Conservation (phyloP, 1,140 invertebrate species). For the Aleiodes sp. region DNA sequence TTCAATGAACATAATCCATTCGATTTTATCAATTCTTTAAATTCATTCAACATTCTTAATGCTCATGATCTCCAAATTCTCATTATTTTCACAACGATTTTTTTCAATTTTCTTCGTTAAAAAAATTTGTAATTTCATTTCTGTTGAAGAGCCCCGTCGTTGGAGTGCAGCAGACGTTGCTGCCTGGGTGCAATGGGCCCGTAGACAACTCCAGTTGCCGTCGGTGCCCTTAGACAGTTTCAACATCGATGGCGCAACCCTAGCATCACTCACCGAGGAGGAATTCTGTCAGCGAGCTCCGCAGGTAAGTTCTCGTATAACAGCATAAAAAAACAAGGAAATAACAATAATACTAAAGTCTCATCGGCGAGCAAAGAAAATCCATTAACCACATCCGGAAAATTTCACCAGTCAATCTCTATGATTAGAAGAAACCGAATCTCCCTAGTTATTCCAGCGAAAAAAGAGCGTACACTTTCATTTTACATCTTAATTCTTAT, state of each 20-base stretch:
- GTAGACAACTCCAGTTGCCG: conserved; percentile 78
- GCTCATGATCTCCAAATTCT: too few species aligned
- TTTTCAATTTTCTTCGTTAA: not conserved
- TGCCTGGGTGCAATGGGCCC: conserved; percentile 87
- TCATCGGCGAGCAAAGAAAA: not conserved
- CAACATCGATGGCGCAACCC: conserved; percentile 79
- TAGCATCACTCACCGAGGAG: conserved; percentile 82
- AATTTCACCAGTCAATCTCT: conserved; percentile 2
- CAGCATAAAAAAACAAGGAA: not conserved
- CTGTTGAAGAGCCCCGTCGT: conserved; percentile 79
- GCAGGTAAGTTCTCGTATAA: conserved; percentile 72
- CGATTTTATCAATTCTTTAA: too few species aligned
- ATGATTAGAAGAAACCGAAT: not conserved
- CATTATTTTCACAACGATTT: not conserved
- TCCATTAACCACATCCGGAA: conserved; percentile 2
- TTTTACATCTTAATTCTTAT: not conserved
- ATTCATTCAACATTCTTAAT: too few species aligned
- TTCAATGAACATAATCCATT: too few species aligned
- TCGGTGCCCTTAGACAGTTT: conserved; percentile 78
- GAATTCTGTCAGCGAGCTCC: conserved; percentile 84
- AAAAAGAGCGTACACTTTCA: not conserved
- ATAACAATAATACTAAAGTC: not conserved
- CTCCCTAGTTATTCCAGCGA: not conserved
- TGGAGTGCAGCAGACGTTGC: conserved; percentile 87
- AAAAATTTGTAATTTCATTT: not conserved